Conservation (phyloP, 92 coral and sea anemone genomes). For the Pocillopora grandis region DNA sequence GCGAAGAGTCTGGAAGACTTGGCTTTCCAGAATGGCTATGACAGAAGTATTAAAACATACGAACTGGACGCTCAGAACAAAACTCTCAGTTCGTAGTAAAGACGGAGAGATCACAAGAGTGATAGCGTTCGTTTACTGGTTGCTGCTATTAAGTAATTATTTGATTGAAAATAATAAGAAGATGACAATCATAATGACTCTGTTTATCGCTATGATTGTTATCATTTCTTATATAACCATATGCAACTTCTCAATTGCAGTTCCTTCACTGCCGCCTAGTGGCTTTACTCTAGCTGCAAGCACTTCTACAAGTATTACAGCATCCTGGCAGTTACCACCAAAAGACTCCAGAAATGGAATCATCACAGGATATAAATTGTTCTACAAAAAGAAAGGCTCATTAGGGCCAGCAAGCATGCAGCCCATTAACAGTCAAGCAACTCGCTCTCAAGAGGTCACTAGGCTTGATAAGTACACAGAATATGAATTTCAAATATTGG, state of each 20-base stretch:
- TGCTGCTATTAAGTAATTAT: no score
- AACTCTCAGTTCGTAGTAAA: no score
- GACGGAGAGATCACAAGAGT: no score
- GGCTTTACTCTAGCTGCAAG: neutral
- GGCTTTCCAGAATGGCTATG: no score
- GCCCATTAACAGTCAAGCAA: neutral
- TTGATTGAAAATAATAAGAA: no score
- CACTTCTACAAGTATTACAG: neutral
- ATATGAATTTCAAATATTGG: neutral
- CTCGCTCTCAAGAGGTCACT: neutral
- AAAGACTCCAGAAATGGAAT: neutral
- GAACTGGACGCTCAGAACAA: no score
- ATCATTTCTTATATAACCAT: no score
- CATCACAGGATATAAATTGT: neutral
- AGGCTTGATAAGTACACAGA: neutral
- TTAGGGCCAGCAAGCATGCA: neutral
- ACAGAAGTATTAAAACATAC: no score
- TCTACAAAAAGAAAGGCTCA: neutral
- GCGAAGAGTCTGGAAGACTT: no score
- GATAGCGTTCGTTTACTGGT: no score
- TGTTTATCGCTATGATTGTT: no score
- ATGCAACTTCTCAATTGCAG: neutral
- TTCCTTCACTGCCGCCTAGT: neutral
- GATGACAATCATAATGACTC: no score
- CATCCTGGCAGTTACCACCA: constrained; percentile 5